Evolutionary conservation across 2,113 vertebrate genomes (phyloP).

Genomic region (Phaethon lepturus): DNA sequence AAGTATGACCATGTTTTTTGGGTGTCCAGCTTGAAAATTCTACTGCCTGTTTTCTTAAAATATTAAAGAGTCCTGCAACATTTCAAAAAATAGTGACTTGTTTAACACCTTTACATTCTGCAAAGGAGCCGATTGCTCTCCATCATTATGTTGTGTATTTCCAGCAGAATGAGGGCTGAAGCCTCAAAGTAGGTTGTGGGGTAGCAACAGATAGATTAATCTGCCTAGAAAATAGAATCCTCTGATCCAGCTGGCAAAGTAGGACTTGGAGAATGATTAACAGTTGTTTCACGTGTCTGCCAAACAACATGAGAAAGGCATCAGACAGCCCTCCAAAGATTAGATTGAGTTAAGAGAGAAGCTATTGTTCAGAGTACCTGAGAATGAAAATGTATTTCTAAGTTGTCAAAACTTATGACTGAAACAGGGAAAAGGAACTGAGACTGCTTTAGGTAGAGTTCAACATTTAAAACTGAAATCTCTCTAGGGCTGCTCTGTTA

Average conservation of each 20-base stretch:
- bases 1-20: not conserved
- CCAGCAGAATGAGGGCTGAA: not conserved
- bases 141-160: not conserved
- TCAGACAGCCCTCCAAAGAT: not conserved
- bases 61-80: not conserved
- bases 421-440: not conserved
- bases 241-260: not conserved
- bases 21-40: not conserved
- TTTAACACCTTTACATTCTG: not conserved
- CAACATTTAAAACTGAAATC: slow-evolving; percentile 40
- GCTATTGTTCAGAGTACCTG: not conserved
- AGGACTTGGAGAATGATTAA: not conserved
- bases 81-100: not conserved
- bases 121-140: not conserved
- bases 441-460: slow-evolving; percentile 3
- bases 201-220: not conserved
- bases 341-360: not conserved
- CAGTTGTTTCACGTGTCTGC: not conserved
- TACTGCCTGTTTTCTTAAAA: not conserved
- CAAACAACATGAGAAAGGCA: not conserved
- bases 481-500: slow-evolving; percentile 18
- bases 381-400: slow-evolving; percentile 1
- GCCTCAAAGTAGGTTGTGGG: not conserved
- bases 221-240: not conserved
- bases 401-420: not conserved